Evolutionary conservation across 2,113 vertebrate genomes (phyloP), one percentile per base, ranked within the genome.

Genomic region (Anhinga anhinga): DNA sequence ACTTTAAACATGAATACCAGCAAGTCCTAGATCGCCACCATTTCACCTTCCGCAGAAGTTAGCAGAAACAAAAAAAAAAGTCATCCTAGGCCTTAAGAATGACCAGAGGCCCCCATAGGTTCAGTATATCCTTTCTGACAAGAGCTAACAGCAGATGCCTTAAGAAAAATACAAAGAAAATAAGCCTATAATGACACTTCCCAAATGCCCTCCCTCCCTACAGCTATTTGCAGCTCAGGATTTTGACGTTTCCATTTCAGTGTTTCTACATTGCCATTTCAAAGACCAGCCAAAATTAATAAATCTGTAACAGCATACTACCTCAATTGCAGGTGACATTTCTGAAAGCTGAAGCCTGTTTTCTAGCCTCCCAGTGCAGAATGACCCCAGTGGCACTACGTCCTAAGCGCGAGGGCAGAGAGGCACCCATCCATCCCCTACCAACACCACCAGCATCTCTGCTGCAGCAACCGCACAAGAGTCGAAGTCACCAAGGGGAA

Each of bases 341-440:
- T 69, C 74, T 61, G 63, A 69, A 77, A 80, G 42, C 17, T 36
- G 44, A 56, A 55, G 26, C 16, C 78, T 70, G 40, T 36, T 61
- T 40, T 44, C 14, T 22, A 82, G 61, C 53, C 61, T 49, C 58
- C 11, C 30, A 26, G 40, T 3, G 45, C 78, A 79, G 36, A 63
- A 62, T 0, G 1, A 32, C 25, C 45, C 29, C 70, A 55, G 52
- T 20, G 45, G 66, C 47, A 25, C 0, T 0, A 42, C 0, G 3
- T 29, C 32, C 40, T 42, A 34, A 34, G 56, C 1, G 9, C 0
- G 0, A 49, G 45, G 42, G 52, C 32, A 13, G 17, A 79, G 67
- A 15, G 36, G 56, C 20, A 72, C 29, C 56, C 78, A 19, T 4
- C 5, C 62, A 19, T 4, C 5, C 62, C 25, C 42, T 44, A 29